These are phyloP conservation scores for Paracyprichromis sp. DNA, from an alignment of 2,113 vertebrate genomes.

Conservation along the genomic window DNA sequence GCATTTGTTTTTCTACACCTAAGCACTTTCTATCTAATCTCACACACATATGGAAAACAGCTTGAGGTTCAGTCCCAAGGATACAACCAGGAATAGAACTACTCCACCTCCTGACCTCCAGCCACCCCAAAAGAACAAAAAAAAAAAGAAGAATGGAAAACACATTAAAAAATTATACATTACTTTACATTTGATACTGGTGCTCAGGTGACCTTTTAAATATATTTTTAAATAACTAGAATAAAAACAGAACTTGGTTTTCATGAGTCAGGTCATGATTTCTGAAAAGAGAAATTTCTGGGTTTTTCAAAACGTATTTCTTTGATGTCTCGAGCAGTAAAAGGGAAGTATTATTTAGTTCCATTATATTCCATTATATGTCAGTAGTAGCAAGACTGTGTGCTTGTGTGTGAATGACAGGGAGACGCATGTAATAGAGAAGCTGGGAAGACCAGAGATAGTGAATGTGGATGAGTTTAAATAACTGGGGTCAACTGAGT, in stretches of 20 bases:
- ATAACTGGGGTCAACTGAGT: not conserved
- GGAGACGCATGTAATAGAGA: not conserved
- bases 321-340: not conserved
- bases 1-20: not conserved
- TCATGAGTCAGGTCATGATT: not conserved
- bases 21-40: not conserved
- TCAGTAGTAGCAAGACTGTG: not conserved
- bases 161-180: not conserved
- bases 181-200: not conserved
- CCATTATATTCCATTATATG: not conserved
- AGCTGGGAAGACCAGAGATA: not conserved
- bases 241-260: not conserved
- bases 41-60: not conserved
- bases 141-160: accelerated
- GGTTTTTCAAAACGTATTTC: not conserved
- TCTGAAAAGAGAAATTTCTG: not conserved
- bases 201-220: not conserved
- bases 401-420: not conserved
- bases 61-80: not conserved
- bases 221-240: not conserved
- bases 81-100: not conserved
- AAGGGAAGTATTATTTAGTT: not conserved
- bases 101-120: accelerated
- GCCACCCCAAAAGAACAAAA: not conserved
- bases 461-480: not conserved